These are phyloP conservation scores for Hypomecis punctinalis DNA, from an alignment of 2,888 invertebrate species.

Conservation along the genomic window DNA sequence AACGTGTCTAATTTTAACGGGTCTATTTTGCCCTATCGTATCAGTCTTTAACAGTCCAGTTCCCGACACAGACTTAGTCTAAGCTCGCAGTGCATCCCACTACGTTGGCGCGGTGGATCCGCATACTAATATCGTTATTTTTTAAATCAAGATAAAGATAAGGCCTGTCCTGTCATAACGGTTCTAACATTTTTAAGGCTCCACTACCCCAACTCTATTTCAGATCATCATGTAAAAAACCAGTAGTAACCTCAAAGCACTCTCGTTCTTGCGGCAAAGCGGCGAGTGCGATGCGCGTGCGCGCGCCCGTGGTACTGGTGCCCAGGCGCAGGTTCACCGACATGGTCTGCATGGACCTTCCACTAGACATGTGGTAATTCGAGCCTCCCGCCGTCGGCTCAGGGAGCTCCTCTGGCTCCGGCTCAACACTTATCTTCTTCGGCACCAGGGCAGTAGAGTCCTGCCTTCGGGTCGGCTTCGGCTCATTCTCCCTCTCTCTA, in stretches of 20 bases:
- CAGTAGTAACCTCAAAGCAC: constrained; percentile 58
- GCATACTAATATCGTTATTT: too few relatives aligned
- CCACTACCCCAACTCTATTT: too few relatives aligned
- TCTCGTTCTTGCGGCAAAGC: constrained; percentile 57
- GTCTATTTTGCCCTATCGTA: too few relatives aligned
- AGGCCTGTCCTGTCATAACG: too few relatives aligned
- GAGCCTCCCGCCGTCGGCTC: constrained; percentile 3
- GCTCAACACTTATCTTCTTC: not conserved
- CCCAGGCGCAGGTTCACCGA: constrained; percentile 57
- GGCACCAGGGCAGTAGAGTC: not conserved
- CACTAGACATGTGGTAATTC: constrained; percentile 7
- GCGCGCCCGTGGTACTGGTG: constrained; percentile 28
- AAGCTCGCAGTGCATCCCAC: too few relatives aligned
- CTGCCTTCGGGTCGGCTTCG: not conserved
- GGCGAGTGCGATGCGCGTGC: constrained; percentile 51
- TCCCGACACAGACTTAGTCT: too few relatives aligned
- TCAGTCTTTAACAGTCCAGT: too few relatives aligned
- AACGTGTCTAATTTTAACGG: too few relatives aligned
- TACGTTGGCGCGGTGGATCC: too few relatives aligned
- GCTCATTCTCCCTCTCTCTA: not conserved
- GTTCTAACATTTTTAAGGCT: too few relatives aligned
- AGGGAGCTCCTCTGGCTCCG: not conserved
- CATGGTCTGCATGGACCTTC: constrained; percentile 50
- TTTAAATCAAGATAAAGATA: too few relatives aligned
- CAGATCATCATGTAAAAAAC: not conserved